Base-by-base conservation (phyloP, 2,888 invertebrate species). In the Craniophora ligustri region DNA sequence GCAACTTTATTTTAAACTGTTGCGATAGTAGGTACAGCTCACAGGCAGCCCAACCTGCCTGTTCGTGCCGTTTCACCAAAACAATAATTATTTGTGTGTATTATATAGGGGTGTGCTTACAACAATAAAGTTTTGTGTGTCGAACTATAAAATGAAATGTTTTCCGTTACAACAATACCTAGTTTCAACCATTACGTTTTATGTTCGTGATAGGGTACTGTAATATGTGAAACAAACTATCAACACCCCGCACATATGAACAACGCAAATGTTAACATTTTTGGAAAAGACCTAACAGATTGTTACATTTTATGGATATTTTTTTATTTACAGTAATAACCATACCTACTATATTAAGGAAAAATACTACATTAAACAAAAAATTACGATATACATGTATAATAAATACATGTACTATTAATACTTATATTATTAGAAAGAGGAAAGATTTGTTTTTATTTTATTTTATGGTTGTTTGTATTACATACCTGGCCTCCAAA, bases 81-180 rank as follows among this genome's bases (percentile, higher is more conserved):
- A n/a, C n/a, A n/a, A n/a, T n/a, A 26, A n/a, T 26, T n/a, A 26
- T 26, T 26, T 26, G 26, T 26, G 10, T 26, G 26, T 26, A 4
- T 26, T 26, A 26, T n/a, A 5, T n/a, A 26, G n/a, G 26, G n/a
- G n/a, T 26, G n/a, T 26, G n/a, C n/a, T 26, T n/a, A 26, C 14
- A 5, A 3, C 19, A 21, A 45, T 36, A 39, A 6, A 2, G 13
- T 38, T 31, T 34, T 39, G 11, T 55, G 26, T 26, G 8, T 13
- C 23, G 2, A n/a, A 10, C 30, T 11, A 19, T 16, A 26, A 40
- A 48, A 57, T 28, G 0, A 56, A 46, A 47, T 16, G 26, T 5
- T 36, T 23, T 5, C 19, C 30, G 28, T 15, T 6, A 8, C 21
- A 23, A 35, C 16, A 54, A 38, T 38, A 26, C 11, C 7, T 26